Evolutionary conservation across 2,888 invertebrate genomes (phyloP).

Genomic region (Cephus sareptanus): DNA sequence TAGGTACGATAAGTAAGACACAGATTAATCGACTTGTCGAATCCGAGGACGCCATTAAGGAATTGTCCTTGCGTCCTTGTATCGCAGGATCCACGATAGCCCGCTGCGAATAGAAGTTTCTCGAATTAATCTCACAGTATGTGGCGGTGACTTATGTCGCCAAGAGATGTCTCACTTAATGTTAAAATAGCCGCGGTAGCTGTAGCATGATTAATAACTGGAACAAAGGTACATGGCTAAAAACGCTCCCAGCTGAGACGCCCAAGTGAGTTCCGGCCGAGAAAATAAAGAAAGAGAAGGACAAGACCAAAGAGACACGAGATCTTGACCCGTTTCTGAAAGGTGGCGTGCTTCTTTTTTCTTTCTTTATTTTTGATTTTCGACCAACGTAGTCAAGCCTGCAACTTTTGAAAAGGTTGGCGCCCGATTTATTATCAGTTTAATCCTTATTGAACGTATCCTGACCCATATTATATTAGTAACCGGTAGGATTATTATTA

Average conservation of each 20-base stretch:
- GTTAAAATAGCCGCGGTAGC: constrained; percentile 24
- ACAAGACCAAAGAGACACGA: background rate
- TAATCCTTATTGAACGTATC: constrained; percentile 1
- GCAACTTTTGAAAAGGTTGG: background rate
- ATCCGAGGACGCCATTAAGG: constrained; percentile 14
- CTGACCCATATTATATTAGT: constrained; percentile 7
- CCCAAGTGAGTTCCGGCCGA: constrained; percentile 3
- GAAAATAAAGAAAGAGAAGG: background rate
- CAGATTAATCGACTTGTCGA: background rate
- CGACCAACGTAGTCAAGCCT: background rate
- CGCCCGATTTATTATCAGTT: background rate
- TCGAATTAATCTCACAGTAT: constrained; percentile 31
- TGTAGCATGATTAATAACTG: constrained; percentile 32
- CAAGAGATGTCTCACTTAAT: constrained; percentile 27
- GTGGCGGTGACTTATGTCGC: constrained; percentile 25
- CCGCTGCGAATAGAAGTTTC: constrained; percentile 16
- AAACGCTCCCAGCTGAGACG: constrained; percentile 2
- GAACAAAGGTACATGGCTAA: constrained; percentile 22
- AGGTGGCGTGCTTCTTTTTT: background rate
- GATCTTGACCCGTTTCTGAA: background rate
- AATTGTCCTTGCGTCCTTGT: constrained; percentile 6
- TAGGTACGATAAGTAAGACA: background rate
- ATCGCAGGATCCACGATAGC: constrained; percentile 12
- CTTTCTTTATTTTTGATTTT: background rate
- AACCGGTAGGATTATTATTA: constrained; percentile 39